phyloP scores from a whole-genome alignment of 1,140 invertebrate species.

The Diplogasteroides magnus region DNA sequence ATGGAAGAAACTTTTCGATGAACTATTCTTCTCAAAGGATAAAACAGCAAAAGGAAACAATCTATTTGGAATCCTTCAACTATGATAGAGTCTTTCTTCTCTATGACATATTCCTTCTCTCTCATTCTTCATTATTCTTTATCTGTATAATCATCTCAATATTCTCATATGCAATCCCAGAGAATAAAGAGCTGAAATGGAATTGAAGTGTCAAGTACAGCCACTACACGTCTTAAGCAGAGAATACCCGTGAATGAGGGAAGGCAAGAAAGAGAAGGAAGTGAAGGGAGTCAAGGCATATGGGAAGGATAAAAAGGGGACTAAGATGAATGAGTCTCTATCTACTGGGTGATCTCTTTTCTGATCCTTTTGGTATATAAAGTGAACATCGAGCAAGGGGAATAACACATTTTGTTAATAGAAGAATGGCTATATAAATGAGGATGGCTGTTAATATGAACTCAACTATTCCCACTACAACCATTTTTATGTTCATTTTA shows the following conservation, averaged over 20 bases:
- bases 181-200: slow-evolving; percentile 6
- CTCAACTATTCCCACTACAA: background rate
- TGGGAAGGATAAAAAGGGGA: background rate
- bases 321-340: slow-evolving; percentile 2
- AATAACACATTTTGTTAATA: slow-evolving; percentile 10
- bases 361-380: background rate
- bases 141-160: background rate
- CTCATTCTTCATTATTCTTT: background rate
- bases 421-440: background rate
- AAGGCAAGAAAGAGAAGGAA: background rate
- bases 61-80: slow-evolving; percentile 39
- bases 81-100: slow-evolving; percentile 6
- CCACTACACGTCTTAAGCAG: background rate
- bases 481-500: background rate
- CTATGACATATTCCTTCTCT: slow-evolving; percentile 11
- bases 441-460: background rate
- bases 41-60: slow-evolving; percentile 39
- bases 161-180: background rate
- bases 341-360: background rate
- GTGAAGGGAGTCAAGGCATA: background rate
- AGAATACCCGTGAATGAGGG: background rate
- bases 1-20: slow-evolving; percentile 35
- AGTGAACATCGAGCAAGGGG: slow-evolving; percentile 10
- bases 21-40: slow-evolving; percentile 44
- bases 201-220: too few species aligned